Evolutionary conservation across 2,113 vertebrate genomes (phyloP).

Genomic region (Xiphorhynchus elegans): DNA sequence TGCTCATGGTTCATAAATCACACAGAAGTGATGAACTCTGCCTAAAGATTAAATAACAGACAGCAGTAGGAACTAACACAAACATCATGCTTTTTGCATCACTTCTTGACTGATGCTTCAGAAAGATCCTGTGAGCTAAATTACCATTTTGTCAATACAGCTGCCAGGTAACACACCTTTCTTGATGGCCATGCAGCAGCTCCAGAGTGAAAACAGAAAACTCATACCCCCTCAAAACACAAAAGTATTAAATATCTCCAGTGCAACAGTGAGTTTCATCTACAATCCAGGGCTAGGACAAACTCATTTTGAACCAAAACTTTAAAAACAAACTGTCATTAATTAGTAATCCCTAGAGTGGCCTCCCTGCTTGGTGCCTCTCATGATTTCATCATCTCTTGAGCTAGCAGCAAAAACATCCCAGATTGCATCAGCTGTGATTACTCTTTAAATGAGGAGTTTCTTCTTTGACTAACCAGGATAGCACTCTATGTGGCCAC

Average conservation of each 20-base stretch:
- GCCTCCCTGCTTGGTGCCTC: conserved; percentile 9
- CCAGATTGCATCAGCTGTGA: conserved; percentile 43
- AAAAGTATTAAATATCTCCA: background rate
- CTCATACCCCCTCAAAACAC: background rate
- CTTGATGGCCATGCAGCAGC: background rate
- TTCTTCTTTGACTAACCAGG: background rate
- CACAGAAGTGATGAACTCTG: background rate
- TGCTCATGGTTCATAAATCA: background rate
- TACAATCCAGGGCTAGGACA: background rate
- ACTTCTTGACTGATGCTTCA: background rate
- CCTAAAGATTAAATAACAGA: background rate
- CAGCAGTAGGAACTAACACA: background rate
- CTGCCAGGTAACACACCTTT: background rate
- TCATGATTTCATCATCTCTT: conserved; percentile 32
- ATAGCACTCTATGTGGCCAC: background rate
- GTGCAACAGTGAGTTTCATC: background rate
- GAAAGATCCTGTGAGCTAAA: background rate
- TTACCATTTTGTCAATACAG: background rate
- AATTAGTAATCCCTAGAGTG: conserved; percentile 24
- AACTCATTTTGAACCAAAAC: background rate
- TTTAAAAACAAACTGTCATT: conserved; percentile 1
- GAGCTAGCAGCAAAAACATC: conserved; percentile 29
- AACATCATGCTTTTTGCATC: background rate
- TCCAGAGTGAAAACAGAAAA: background rate
- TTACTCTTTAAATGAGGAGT: conserved; percentile 15